Conservation (phyloP, 1,140 invertebrate species). For the Paramacrobiotus metropolitanus region DNA sequence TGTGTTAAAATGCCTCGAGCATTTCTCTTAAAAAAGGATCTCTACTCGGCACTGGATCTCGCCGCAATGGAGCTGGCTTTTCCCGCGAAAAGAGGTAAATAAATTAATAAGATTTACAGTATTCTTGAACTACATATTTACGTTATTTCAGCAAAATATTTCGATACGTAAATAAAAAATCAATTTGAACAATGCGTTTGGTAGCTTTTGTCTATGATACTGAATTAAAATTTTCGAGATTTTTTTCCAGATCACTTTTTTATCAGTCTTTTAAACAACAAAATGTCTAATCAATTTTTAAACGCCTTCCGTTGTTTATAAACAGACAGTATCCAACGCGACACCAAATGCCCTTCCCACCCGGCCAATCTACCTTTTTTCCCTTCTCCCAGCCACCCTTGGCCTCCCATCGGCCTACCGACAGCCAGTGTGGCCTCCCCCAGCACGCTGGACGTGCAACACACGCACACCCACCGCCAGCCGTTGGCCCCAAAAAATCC, state of each 20-base stretch:
- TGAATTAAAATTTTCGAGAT: background rate
- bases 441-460: background rate
- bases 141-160: background rate
- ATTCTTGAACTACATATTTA: background rate
- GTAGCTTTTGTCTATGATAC: background rate
- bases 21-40: too few relatives aligned
- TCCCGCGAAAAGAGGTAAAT: background rate
- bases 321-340: too few relatives aligned
- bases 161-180: background rate
- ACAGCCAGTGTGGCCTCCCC: background rate
- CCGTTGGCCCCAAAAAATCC: background rate
- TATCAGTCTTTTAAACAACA: background rate
- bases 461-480: background rate
- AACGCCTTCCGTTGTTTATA: too few relatives aligned
- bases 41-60: background rate
- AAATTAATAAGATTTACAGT: background rate
- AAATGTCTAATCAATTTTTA: too few relatives aligned
- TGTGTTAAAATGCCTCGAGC: too few relatives aligned
- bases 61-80: constrained; percentile 1
- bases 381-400: background rate
- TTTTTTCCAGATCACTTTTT: background rate
- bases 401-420: background rate
- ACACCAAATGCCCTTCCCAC: background rate
- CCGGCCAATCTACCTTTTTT: background rate
- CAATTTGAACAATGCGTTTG: background rate